Evolutionary conservation across 2,888 invertebrate species (phyloP), one percentile per base, ranked within the genome.

Genomic region (Hydropsyche betteni): DNA sequence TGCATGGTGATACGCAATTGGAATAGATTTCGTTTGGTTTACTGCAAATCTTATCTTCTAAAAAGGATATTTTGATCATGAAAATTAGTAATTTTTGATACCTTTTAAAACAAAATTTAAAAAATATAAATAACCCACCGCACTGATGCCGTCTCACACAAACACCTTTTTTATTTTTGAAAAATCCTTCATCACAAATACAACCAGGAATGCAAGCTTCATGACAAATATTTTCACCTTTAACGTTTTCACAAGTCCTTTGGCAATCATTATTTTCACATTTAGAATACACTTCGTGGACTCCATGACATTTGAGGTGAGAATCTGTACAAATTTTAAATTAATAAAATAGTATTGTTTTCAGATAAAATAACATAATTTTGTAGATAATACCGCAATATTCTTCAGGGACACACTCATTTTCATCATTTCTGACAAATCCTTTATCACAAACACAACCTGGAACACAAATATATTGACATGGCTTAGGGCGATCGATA

Each of bases 241-340:
- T 2, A 12, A 14, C 53, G 12, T 53, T 14, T n/a, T 53, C 5
- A 16, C 53, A 53, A 53, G 53, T n/a, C 4, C 12, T 53, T 53
- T n/a, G 53, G 53, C 53, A 53, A 53, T n/a, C n/a, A 53, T 74
- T 74, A 33, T 69, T 70, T 4, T 73, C 69, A n/a, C 76, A 76
- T 34, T 74, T 34, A 1, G 76, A 76, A 44, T 74, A 76, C 8
- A 64, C 70, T 61, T 61, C 61, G 12, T 61, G 12, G 5, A 12
- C 61, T 33, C 61, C 61, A 4, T 53, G 4, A 12, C 53, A 53
- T 12, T 6, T 53, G 4, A 2, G 12, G 8, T 51, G 51, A 51
- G 51, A 51, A 12, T 51, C 12, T 51, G 51, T 10, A 1, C 12
- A 51, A 51, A 10, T 8, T 51, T 14, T n/a, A 53, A n/a, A 14